Percentiles rank a stretch among this genome's conserved stretches.
These are phyloP conservation scores for Clarias platycephalus DNA, from an alignment of 2,797 vertebrate species.

Conservation along the genomic window DNA sequence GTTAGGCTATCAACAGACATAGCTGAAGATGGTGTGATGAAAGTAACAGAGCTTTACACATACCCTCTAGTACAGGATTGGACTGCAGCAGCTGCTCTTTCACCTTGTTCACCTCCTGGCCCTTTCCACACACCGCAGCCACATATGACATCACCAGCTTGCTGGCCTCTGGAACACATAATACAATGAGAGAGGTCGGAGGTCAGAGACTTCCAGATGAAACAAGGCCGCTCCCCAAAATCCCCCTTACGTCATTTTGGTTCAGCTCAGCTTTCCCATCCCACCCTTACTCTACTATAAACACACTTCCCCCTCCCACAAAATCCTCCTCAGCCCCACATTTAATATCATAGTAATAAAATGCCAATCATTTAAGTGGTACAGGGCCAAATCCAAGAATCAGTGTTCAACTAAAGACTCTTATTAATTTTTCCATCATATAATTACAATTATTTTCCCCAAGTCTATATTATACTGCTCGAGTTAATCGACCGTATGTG, in stretches of 20 bases:
- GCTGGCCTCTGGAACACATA: constrained; percentile 87
- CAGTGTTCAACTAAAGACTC: constrained; percentile 21
- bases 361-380: neutral
- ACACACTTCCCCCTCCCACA: constrained; percentile 1
- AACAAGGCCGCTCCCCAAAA: constrained; percentile 51
- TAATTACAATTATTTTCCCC: constrained; percentile 35
- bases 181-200: constrained; percentile 55
- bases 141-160: constrained; percentile 99
- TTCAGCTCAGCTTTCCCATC: constrained; percentile 46
- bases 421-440: constrained; percentile 38
- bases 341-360: constrained; percentile 8
- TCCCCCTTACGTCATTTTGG: constrained; percentile 64
- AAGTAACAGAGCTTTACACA: constrained; percentile 56
- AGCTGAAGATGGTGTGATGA: neutral
- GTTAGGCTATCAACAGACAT: neutral
- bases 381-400: neutral
- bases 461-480: constrained; percentile 26
- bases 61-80: constrained; percentile 98
- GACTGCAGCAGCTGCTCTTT: constrained; percentile 99
- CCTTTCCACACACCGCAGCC: constrained; percentile 97
- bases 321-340: neutral
- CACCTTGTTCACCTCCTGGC: constrained; percentile 97
- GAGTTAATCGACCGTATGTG: constrained; percentile 16
- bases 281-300: constrained; percentile 16
- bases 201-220: constrained; percentile 47